A percentile compares a stretch with the other conserved stretches of the same genome.
phyloP scores from a whole-genome alignment of 2,113 vertebrate genomes.

The Picathartes gymnocephalus region DNA sequence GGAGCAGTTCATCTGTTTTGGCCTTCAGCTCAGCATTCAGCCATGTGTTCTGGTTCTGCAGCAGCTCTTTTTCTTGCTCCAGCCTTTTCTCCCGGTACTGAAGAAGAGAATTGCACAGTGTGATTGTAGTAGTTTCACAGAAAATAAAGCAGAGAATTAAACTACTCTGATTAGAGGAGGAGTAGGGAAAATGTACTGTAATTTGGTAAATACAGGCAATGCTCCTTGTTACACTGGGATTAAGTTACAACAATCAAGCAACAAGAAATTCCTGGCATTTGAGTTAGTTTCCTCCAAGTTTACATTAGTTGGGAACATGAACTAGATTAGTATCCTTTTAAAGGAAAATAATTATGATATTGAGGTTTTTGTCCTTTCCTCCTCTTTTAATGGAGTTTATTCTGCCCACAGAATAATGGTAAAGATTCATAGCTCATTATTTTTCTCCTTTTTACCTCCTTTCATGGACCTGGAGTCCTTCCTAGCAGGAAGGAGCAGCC shows the following conservation, averaged over 20 bases:
- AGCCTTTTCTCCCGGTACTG: slow-evolving; percentile 94
- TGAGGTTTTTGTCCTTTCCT: not conserved
- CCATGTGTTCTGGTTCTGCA: slow-evolving; percentile 87
- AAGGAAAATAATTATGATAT: not conserved
- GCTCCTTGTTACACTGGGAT: not conserved
- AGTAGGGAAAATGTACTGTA: not conserved
- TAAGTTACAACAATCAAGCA: not conserved
- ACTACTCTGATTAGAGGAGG: not conserved
- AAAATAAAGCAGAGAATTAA: not conserved
- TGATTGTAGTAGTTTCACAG: not conserved
- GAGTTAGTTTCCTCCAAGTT: not conserved
- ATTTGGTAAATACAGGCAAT: not conserved
- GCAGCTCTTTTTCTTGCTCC: slow-evolving; percentile 92
- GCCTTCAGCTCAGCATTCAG: slow-evolving; percentile 86
- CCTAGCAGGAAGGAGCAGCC: not conserved
- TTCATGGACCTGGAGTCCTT: not conserved
- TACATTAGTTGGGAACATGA: not conserved
- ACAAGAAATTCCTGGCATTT: not conserved
- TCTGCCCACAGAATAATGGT: not conserved
- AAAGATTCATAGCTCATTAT: not conserved
- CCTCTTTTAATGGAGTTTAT: not conserved
- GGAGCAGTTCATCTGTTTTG: slow-evolving; percentile 91
- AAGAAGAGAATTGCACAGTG: not conserved
- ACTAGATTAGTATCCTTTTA: not conserved
- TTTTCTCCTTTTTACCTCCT: not conserved